Evolutionary conservation across 2,797 vertebrate species (phyloP).

Genomic region (Decapterus maruadsi): DNA sequence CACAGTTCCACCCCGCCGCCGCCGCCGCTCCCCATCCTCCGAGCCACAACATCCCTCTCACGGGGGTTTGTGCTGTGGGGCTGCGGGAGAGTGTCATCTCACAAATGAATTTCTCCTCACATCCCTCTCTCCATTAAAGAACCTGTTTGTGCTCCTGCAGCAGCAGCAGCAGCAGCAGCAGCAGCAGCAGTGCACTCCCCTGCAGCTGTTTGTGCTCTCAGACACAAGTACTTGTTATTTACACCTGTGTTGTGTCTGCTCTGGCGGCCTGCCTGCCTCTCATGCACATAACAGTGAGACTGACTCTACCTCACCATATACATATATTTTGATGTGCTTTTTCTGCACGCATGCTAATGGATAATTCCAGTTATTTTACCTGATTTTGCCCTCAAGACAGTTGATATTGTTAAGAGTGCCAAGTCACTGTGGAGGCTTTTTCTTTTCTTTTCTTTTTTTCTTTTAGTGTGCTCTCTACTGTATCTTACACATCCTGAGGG

Average conservation of each 20-base stretch:
- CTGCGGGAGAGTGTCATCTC: constrained; percentile 76
- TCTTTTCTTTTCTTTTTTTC: not conserved
- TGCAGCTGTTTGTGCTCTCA: constrained; percentile 76
- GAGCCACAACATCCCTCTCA: constrained; percentile 68
- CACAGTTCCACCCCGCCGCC: not conserved
- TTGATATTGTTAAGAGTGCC: not conserved
- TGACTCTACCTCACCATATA: constrained; percentile 14
- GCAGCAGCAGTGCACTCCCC: constrained; percentile 60
- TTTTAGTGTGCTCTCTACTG: constrained; percentile 10
- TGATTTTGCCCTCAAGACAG: constrained; percentile 9
- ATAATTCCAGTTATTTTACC: constrained; percentile 4
- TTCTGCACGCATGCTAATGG: constrained; percentile 22
- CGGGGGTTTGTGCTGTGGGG: constrained; percentile 72
- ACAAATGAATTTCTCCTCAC: constrained; percentile 84
- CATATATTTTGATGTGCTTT: constrained; percentile 14
- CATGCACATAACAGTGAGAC: constrained; percentile 21
- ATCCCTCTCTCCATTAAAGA: constrained; percentile 79
- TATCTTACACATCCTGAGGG: constrained; percentile 9
- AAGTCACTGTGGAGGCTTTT: constrained; percentile 5
- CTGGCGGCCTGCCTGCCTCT: constrained; percentile 50
- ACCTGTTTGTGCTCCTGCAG: constrained; percentile 70
- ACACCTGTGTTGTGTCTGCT: constrained; percentile 56
- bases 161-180: constrained; percentile 49
- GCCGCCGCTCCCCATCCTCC: constrained; percentile 17
- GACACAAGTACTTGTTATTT: constrained; percentile 72